Conservation (phyloP, 2,888 invertebrate genomes). For the Apamea epomidion region DNA sequence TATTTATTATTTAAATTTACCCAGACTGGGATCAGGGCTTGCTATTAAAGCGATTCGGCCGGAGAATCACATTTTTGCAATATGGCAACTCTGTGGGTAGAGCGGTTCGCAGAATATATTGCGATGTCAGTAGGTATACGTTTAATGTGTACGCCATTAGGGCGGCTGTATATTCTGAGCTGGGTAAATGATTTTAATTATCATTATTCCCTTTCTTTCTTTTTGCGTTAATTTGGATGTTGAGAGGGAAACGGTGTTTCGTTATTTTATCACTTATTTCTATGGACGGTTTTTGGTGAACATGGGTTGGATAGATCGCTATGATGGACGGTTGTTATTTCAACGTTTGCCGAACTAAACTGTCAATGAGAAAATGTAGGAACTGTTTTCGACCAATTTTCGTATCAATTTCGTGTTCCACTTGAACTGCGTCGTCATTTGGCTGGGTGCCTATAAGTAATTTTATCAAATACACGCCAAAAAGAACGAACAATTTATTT, state of each 20-base stretch:
- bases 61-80: constrained; percentile 60
- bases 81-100: constrained; percentile 57
- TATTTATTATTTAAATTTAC: constrained; percentile 58
- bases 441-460: not conserved
- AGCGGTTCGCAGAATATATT: constrained; percentile 52
- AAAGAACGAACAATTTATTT: not conserved
- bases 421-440: not conserved
- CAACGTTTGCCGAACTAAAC: not conserved
- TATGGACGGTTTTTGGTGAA: not conserved
- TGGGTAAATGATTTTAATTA: constrained; percentile 62
- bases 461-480: not conserved
- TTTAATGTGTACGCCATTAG: constrained; percentile 56
- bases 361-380: not conserved
- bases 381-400: not conserved
- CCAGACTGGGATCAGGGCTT: constrained; percentile 38
- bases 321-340: not conserved
- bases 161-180: constrained; percentile 46
- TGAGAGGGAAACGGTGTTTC: constrained; percentile 16
- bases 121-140: constrained; percentile 41
- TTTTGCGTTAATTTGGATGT: constrained; percentile 53
- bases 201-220: constrained; percentile 43
- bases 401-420: not conserved
- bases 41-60: constrained; percentile 48
- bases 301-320: not conserved
- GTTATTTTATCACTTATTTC: constrained; percentile 18